Percentiles rank a stretch among this genome's conserved stretches.
Evolutionary conservation across 2,888 invertebrate species (phyloP).

Genomic region (Lypha dubia): DNA sequence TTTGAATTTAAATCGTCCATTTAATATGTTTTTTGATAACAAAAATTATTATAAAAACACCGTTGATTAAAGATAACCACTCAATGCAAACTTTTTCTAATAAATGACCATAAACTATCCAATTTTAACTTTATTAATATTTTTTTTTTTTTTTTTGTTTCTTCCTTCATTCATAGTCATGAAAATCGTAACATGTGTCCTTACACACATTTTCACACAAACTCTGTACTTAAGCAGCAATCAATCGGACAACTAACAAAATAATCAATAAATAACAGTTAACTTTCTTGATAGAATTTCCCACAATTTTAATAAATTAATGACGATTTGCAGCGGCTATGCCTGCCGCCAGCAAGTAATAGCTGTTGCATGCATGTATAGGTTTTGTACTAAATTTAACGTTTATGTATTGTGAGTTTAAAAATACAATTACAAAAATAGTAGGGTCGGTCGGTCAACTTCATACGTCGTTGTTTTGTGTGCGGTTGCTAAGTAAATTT

Average conservation of each 20-base stretch:
- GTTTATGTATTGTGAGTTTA: neutral
- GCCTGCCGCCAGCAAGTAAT: neutral
- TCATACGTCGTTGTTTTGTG: neutral
- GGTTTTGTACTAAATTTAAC: neutral
- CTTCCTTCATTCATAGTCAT: too few species aligned
- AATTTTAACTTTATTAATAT: conserved; percentile 8
- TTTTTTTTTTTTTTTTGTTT: too few species aligned
- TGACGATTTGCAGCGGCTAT: conserved; percentile 8
- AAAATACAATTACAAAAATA: neutral
- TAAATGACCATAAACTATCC: conserved; percentile 47
- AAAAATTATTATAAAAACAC: neutral
- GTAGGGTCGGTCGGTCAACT: neutral
- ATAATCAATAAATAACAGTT: conserved; percentile 80
- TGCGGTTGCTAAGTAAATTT: neutral
- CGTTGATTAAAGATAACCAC: neutral
- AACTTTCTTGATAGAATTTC: conserved; percentile 76
- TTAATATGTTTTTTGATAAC: neutral
- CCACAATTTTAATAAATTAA: conserved; percentile 75
- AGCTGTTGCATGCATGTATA: neutral
- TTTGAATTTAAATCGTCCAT: conserved; percentile 26
- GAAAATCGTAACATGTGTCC: conserved; percentile 49
- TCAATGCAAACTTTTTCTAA: neutral
- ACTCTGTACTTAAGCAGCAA: conserved; percentile 20
- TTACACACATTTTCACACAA: conserved; percentile 35
- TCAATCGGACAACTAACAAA: conserved; percentile 60